These are phyloP conservation scores for Nomada lathburiana DNA, from an alignment of 2,888 invertebrate species.

Conservation along the genomic window DNA sequence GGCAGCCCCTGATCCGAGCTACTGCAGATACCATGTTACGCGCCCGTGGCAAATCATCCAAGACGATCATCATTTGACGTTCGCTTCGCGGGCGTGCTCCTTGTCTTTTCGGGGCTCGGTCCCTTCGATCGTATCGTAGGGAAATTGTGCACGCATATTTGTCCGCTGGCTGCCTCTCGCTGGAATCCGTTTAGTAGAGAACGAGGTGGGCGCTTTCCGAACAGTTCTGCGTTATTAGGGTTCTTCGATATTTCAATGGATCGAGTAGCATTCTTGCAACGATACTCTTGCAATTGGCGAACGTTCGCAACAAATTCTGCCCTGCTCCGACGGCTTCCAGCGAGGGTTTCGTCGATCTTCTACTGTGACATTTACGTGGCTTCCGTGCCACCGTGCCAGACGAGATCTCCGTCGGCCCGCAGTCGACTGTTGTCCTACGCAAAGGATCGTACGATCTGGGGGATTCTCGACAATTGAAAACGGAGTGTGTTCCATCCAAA, in stretches of 20 bases:
- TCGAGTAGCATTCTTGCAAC: too few species aligned
- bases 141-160: not conserved
- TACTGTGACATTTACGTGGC: constrained; percentile 26
- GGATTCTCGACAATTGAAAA: not conserved
- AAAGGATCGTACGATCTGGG: not conserved
- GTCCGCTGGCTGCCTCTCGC: not conserved
- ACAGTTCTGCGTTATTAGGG: too few species aligned
- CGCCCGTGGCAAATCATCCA: not conserved
- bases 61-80: not conserved
- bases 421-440: not conserved
- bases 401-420: constrained; percentile 23
- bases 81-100: constrained; percentile 1
- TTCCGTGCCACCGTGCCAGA: constrained; percentile 12
- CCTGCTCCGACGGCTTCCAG: constrained; percentile 2
- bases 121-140: constrained; percentile 11
- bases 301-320: not conserved
- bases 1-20: constrained; percentile 14
- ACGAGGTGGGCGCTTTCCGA: too few species aligned
- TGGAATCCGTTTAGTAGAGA: not conserved
- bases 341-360: constrained; percentile 11
- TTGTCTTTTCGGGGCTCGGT: constrained; percentile 30
- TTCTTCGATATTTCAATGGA: too few species aligned
- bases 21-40: constrained; percentile 43
- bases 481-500: constrained; percentile 1
- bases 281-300: too few species aligned